Percentiles rank a stretch among this genome's conserved stretches.
Evolutionary conservation across 2,888 invertebrate genomes (phyloP).

Genomic region (Seira sanloemensis): DNA sequence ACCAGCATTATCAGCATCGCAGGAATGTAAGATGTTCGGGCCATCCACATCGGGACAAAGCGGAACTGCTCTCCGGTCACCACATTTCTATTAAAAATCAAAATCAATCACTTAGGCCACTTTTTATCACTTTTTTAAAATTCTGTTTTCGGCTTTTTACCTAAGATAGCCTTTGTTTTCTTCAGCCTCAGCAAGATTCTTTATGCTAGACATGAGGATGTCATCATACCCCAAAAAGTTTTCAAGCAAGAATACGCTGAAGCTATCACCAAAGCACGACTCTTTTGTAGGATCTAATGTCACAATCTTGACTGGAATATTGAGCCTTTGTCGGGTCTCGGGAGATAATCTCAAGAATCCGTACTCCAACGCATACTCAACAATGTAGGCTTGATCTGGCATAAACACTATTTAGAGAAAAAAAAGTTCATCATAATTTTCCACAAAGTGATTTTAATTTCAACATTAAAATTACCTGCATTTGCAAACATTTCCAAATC

Average conservation of each 20-base stretch:
- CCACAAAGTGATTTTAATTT: no score
- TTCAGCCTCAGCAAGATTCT: constrained; percentile 95
- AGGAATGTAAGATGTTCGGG: constrained; percentile 94
- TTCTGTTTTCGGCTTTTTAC: no score
- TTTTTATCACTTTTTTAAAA: no score
- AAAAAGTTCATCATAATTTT: no score
- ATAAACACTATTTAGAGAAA: constrained; percentile 77
- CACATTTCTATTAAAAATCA: constrained; percentile 85
- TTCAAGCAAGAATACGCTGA: constrained; percentile 92
- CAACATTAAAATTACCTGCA: constrained; percentile 77
- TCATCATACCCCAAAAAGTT: constrained; percentile 98
- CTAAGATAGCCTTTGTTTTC: constrained; percentile 96
- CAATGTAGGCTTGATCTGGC: constrained; percentile 93
- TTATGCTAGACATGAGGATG: constrained; percentile 96
- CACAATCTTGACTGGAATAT: constrained; percentile 93
- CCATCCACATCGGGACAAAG: constrained; percentile 98
- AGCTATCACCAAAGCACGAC: constrained; percentile 94
- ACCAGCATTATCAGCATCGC: constrained; percentile 98
- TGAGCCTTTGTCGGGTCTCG: constrained; percentile 88
- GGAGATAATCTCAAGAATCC: constrained; percentile 93
- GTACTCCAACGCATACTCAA: constrained; percentile 98
- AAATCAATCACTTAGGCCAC: no score
- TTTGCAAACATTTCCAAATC: constrained; percentile 80
- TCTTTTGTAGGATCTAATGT: constrained; percentile 91
- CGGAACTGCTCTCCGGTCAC: constrained; percentile 98